A percentile compares a stretch with the other conserved stretches of the same genome.
These are phyloP conservation scores for Aplodontia rufa DNA, from an alignment of 2,113 vertebrate species.

Conservation along the genomic window DNA sequence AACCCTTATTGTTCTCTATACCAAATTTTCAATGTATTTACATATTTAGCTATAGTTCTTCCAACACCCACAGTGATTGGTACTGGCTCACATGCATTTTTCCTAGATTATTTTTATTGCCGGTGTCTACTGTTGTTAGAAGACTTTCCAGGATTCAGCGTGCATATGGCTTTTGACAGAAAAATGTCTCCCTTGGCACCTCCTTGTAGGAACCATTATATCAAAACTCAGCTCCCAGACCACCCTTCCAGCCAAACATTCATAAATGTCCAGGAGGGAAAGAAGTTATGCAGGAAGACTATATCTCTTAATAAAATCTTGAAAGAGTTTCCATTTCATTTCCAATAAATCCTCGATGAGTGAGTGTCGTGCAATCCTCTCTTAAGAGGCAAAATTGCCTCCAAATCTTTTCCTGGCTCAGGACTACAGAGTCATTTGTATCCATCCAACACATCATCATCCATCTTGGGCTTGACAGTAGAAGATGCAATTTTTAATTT, in stretches of 20 bases:
- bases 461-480: constrained; percentile 42
- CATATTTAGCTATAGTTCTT: not conserved
- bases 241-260: constrained; percentile 70
- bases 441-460: constrained; percentile 18
- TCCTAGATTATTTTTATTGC: constrained; percentile 60
- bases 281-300: constrained; percentile 71
- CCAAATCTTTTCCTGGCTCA: constrained; percentile 59
- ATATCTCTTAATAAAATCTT: constrained; percentile 79
- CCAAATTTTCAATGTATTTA: constrained; percentile 8
- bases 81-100: not conserved
- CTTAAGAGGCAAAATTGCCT: constrained; percentile 68
- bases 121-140: constrained; percentile 46
- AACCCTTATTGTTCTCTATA: constrained; percentile 16
- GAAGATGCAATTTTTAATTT: constrained; percentile 36
- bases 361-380: constrained; percentile 59
- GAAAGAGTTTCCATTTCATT: constrained; percentile 77
- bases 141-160: constrained; percentile 55
- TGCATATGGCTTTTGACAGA: constrained; percentile 63
- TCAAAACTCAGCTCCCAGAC: constrained; percentile 66
- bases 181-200: constrained; percentile 74
- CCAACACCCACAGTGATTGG: not conserved
- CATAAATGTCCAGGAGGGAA: constrained; percentile 71
- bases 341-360: constrained; percentile 77
- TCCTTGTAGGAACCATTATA: constrained; percentile 63
- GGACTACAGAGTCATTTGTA: constrained; percentile 50